Conservation (phyloP, 2,888 invertebrate species). For the Choristoneura rosaceana region DNA sequence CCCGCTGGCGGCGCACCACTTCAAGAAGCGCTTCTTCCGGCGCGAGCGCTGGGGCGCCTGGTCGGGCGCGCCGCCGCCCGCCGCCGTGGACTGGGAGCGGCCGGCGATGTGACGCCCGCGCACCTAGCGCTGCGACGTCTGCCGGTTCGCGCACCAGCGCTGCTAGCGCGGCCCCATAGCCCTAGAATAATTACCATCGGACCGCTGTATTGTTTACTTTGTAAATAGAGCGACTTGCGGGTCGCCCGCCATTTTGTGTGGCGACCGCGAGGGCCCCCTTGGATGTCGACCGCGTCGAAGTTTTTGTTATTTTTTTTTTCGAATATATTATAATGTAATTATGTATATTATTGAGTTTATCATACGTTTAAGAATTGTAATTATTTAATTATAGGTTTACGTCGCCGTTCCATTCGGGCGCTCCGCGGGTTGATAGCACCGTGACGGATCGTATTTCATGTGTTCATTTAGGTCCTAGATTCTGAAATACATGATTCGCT, state of each 20-base stretch:
- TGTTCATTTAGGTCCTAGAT: conserved; percentile 84
- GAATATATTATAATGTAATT: conserved; percentile 83
- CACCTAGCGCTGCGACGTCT: conserved; percentile 56
- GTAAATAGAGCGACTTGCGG: conserved; percentile 23
- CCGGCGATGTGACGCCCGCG: conserved; percentile 80
- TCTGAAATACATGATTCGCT: conserved; percentile 77
- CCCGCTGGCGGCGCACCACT: conserved; percentile 84
- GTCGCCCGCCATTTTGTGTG: conserved; percentile 13
- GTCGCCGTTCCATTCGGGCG: conserved; percentile 66
- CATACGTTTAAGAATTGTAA: conserved; percentile 81
- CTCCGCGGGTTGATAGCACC: conserved; percentile 59
- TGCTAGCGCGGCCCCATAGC: conserved; percentile 42
- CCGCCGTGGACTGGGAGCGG: conserved; percentile 78
- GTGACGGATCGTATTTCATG: conserved; percentile 81
- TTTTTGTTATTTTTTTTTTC: conserved; percentile 72
- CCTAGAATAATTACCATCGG: conserved; percentile 47
- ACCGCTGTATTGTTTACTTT: conserved; percentile 46
- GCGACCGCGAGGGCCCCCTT: conserved; percentile 41
- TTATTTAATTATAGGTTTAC: conserved; percentile 77
- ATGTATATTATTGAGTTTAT: conserved; percentile 85
- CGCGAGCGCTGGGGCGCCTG: conserved; percentile 88
- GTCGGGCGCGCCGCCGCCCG: conserved; percentile 73
- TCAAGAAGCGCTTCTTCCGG: conserved; percentile 94
- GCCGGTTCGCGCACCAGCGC: conserved; percentile 48
- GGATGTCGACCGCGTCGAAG: conserved; percentile 59